A percentile compares a stretch with the other conserved stretches of the same genome.
phyloP scores from a whole-genome alignment of 2,797 vertebrate species.

The Furcifer pardalis region DNA sequence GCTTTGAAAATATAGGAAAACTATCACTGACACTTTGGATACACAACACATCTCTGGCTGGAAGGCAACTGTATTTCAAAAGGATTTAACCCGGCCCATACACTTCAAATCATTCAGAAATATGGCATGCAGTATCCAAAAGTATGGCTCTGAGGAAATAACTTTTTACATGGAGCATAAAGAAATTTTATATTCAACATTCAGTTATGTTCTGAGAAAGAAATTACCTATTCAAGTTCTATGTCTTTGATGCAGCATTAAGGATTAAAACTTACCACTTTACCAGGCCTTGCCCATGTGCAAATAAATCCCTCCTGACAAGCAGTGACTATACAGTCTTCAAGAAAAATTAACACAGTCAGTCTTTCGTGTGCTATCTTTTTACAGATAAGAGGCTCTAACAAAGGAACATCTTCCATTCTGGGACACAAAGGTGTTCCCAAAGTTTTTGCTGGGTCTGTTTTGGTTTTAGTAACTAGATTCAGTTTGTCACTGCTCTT shows the following conservation, averaged over 20 bases:
- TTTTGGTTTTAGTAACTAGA: constrained; percentile 92
- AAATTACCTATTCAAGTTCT: constrained; percentile 77
- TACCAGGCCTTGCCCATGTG: constrained; percentile 99
- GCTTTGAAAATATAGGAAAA: constrained; percentile 67
- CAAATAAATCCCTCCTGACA: constrained; percentile 99
- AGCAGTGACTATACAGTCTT: constrained; percentile 99
- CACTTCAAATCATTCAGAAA: constrained; percentile 84
- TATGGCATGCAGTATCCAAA: constrained; percentile 88
- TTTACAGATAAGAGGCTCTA: constrained; percentile 99
- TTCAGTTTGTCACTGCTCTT: constrained; percentile 99
- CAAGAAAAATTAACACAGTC: constrained; percentile 98
- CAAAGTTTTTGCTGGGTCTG: constrained; percentile 95
- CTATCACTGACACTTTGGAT: constrained; percentile 69
- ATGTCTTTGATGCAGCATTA: constrained; percentile 81
- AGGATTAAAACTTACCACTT: constrained; percentile 96
- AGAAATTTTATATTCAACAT: constrained; percentile 80
- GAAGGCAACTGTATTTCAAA: constrained; percentile 77
- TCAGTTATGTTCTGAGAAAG: constrained; percentile 76
- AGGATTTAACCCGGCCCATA: constrained; percentile 74
- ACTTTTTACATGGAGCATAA: constrained; percentile 80
- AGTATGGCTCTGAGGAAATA: constrained; percentile 82
- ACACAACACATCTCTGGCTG: constrained; percentile 76
- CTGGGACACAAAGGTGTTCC: constrained; percentile 93
- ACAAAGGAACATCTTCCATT: constrained; percentile 97
- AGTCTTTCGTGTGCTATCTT: constrained; percentile 99